phyloP scores from a whole-genome alignment of 1,140 invertebrate species.

The Nomia melanderi region DNA sequence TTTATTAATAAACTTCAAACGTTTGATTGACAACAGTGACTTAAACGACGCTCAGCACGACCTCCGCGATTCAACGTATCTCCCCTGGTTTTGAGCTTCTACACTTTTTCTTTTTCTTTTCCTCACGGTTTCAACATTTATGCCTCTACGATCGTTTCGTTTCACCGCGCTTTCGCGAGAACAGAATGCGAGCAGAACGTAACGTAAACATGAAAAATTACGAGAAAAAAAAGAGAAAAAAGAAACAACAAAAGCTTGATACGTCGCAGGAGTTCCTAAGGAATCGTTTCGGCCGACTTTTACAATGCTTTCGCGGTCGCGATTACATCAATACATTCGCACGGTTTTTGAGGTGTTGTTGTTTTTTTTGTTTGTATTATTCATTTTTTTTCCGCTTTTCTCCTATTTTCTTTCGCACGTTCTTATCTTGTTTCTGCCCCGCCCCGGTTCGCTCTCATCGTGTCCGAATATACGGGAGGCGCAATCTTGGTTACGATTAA shows the following conservation, averaged over 20 bases:
- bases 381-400: slow-evolving; percentile 44
- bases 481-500: slow-evolving; percentile 40
- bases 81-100: no score
- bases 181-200: background rate
- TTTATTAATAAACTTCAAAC: slow-evolving; percentile 67
- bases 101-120: no score
- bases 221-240: no score
- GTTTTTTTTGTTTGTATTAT: slow-evolving; percentile 23
- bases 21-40: slow-evolving; percentile 72
- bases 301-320: slow-evolving; percentile 1
- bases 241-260: background rate
- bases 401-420: background rate
- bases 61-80: no score
- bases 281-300: slow-evolving; percentile 1
- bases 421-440: background rate
- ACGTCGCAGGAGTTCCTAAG: background rate
- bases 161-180: no score
- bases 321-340: slow-evolving; percentile 17
- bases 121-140: background rate
- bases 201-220: background rate
- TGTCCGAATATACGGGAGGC: slow-evolving; percentile 22
- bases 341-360: slow-evolving; percentile 47
- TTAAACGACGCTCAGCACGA: slow-evolving; percentile 58
- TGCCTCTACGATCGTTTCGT: no score
- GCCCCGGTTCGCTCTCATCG: background rate